These are phyloP conservation scores for Acleris laterana DNA, from an alignment of 2,888 invertebrate species.

Conservation along the genomic window DNA sequence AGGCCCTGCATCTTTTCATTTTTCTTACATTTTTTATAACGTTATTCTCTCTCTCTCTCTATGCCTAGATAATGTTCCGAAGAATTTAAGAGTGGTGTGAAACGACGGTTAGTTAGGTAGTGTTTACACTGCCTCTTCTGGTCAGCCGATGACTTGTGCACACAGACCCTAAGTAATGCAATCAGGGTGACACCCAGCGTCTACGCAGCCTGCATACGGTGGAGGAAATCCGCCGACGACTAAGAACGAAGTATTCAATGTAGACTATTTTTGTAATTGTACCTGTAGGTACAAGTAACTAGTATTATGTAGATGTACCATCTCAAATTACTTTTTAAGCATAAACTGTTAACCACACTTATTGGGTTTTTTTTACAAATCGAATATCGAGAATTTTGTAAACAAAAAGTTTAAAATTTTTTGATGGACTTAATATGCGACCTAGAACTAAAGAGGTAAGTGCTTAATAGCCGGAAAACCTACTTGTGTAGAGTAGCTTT, in stretches of 20 bases:
- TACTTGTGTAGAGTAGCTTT: constrained; percentile 18
- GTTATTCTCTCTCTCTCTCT: neutral
- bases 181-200: constrained; percentile 52
- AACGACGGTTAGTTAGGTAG: constrained; percentile 72
- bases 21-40: constrained; percentile 25
- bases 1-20: neutral
- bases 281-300: too few relatives aligned
- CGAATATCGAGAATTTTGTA: too few relatives aligned
- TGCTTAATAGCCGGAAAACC: constrained; percentile 24
- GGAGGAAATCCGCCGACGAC: constrained; percentile 11
- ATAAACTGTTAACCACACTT: too few relatives aligned
- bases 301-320: too few relatives aligned
- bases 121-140: constrained; percentile 62
- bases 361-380: too few relatives aligned
- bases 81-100: constrained; percentile 47
- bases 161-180: constrained; percentile 64
- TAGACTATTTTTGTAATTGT: too few relatives aligned
- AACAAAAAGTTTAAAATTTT: too few relatives aligned
- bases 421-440: too few relatives aligned
- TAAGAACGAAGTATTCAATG: neutral
- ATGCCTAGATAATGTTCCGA: neutral
- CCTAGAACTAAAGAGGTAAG: neutral
- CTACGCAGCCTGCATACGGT: constrained; percentile 50
- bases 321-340: too few relatives aligned
- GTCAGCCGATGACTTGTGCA: constrained; percentile 73